Percentiles rank a stretch among this genome's conserved stretches.
These are phyloP conservation scores for Drosophila kuntzei DNA, from an alignment of 2,888 invertebrate genomes.

Conservation along the genomic window DNA sequence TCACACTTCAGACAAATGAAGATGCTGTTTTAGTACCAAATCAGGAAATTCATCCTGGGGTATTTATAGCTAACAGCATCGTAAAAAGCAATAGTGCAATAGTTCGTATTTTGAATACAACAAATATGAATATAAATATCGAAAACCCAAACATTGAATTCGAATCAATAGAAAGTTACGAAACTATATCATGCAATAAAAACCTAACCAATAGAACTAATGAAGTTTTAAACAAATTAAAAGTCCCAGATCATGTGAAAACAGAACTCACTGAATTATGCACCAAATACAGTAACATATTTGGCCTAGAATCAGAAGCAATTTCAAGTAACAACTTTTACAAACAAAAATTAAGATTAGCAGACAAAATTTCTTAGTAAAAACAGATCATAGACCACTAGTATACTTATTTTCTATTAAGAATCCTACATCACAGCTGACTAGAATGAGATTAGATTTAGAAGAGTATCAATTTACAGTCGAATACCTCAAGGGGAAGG, in stretches of 20 bases:
- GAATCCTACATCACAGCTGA: no score
- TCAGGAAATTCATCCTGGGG: no score
- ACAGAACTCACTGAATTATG: neutral
- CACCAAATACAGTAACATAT: conserved; percentile 3
- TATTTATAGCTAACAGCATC: conserved; percentile 16
- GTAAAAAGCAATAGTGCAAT: conserved; percentile 30
- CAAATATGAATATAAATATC: neutral
- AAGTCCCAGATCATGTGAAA: neutral
- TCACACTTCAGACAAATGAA: conserved; percentile 2
- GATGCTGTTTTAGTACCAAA: no score
- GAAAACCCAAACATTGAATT: neutral
- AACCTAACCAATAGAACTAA: neutral
- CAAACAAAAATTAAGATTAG: no score
- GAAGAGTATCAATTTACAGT: no score
- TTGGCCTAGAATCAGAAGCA: neutral
- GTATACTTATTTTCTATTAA: no score
- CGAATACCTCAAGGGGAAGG: no score
- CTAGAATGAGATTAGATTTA: no score
- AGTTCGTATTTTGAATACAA: conserved; percentile 2
- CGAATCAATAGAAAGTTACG: neutral
- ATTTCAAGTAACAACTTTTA: conserved; percentile 2
- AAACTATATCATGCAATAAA: neutral
- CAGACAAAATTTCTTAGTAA: no score
- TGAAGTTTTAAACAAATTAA: neutral
- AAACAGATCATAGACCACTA: no score